Evolutionary conservation across 1,140 invertebrate genomes (phyloP).

Genomic region (Melanaphis sacchari): DNA sequence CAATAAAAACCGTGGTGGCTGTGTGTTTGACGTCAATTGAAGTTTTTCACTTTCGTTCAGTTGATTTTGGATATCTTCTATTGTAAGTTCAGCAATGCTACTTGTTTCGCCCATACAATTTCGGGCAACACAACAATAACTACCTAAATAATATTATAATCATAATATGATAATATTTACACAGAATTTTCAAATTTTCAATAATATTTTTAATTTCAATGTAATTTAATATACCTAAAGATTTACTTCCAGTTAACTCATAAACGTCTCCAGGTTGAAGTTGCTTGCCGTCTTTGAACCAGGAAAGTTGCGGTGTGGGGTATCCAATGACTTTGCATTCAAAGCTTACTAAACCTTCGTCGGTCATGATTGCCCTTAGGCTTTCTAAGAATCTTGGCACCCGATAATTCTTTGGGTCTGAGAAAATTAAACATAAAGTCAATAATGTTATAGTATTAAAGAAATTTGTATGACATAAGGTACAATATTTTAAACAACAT

Average conservation of each 20-base stretch:
- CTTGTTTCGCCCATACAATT: constrained; percentile 92
- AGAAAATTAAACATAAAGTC: neutral
- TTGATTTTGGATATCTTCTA: constrained; percentile 90
- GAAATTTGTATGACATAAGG: neutral
- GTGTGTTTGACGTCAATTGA: constrained; percentile 76
- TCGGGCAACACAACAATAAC: constrained; percentile 87
- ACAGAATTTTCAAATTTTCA: neutral
- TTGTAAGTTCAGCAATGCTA: constrained; percentile 84
- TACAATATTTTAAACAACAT: constrained; percentile 60
- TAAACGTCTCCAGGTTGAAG: constrained; percentile 91
- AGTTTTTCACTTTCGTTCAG: constrained; percentile 84
- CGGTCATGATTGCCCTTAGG: constrained; percentile 84
- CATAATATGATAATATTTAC: neutral
- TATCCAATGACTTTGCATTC: constrained; percentile 93
- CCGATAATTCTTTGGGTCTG: constrained; percentile 87
- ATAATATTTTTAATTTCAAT: neutral
- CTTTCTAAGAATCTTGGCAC: constrained; percentile 89
- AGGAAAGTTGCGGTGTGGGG: constrained; percentile 81
- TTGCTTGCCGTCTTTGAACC: constrained; percentile 92
- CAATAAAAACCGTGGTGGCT: constrained; percentile 81
- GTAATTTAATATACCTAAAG: constrained; percentile 67
- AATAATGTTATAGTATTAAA: neutral
- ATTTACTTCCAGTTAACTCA: constrained; percentile 87
- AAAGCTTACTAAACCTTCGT: constrained; percentile 89
- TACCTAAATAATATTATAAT: constrained; percentile 67